Conservation (phyloP, 2,797 vertebrate genomes). For the Scleropages formosus region DNA sequence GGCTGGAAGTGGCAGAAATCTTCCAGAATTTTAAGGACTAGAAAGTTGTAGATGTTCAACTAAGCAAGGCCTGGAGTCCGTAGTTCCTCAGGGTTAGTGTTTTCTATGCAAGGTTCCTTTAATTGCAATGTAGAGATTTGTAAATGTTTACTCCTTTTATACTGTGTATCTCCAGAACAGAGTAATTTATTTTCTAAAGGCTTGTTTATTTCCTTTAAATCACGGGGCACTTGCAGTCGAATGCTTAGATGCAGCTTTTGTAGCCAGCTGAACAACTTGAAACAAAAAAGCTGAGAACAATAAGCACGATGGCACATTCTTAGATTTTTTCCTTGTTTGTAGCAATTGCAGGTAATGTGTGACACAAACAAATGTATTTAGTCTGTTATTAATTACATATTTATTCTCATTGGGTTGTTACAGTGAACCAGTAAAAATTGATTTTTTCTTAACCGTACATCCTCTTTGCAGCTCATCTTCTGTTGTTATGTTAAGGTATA, state of each 20-base stretch:
- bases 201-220: not conserved
- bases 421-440: too few relatives aligned
- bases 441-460: too few relatives aligned
- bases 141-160: constrained; percentile 35
- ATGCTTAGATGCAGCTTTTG: not conserved
- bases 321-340: not conserved
- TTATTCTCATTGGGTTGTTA: too few relatives aligned
- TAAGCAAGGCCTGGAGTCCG: not conserved
- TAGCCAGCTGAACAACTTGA: not conserved
- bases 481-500: too few relatives aligned
- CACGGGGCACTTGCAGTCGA: not conserved
- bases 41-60: not conserved
- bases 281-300: not conserved
- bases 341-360: not conserved
- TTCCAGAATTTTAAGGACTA: constrained; percentile 90
- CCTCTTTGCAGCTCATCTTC: too few relatives aligned
- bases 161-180: not conserved
- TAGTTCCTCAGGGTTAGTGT: constrained; percentile 7
- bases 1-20: constrained; percentile 84
- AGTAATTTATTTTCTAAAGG: not conserved
- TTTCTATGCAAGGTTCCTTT: constrained; percentile 32
- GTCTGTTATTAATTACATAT: too few relatives aligned
- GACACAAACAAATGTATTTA: not conserved
- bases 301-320: not conserved
- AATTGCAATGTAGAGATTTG: constrained; percentile 39